Conservation (phyloP, 2,888 invertebrate species). For the Stenolophus ochropezus region DNA sequence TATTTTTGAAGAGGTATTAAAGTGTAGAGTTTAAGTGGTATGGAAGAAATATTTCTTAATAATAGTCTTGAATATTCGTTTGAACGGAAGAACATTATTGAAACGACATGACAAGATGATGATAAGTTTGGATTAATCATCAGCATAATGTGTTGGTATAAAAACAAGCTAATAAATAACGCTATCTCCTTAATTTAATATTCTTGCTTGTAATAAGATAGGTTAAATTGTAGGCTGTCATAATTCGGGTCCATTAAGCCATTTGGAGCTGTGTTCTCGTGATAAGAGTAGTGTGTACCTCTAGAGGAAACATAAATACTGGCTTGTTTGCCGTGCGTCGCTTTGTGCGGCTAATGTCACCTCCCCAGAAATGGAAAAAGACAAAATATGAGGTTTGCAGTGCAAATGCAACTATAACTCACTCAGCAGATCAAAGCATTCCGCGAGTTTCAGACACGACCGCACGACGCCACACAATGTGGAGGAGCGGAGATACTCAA, state of each 20-base stretch:
- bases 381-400: constrained; percentile 35
- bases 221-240: constrained; percentile 9
- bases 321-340: not conserved
- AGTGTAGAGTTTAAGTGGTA: no score
- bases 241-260: constrained; percentile 11
- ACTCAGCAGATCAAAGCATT: constrained; percentile 59
- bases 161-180: constrained; percentile 3
- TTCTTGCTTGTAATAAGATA: constrained; percentile 33
- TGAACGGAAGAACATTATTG: not conserved
- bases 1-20: no score
- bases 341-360: not conserved
- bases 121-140: not conserved
- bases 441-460: constrained; percentile 48
- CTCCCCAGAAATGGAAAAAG: constrained; percentile 18
- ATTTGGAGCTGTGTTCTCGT: not conserved
- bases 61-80: no score
- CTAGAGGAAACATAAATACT: constrained; percentile 17
- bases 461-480: constrained; percentile 51
- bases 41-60: no score
- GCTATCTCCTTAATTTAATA: constrained; percentile 39
- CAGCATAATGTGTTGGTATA: constrained; percentile 15
- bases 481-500: not conserved
- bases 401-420: constrained; percentile 54
- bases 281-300: not conserved
- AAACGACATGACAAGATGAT: not conserved